Conservation (phyloP, 2,113 vertebrate species). For the Pyrgilauda ruficollis region DNA sequence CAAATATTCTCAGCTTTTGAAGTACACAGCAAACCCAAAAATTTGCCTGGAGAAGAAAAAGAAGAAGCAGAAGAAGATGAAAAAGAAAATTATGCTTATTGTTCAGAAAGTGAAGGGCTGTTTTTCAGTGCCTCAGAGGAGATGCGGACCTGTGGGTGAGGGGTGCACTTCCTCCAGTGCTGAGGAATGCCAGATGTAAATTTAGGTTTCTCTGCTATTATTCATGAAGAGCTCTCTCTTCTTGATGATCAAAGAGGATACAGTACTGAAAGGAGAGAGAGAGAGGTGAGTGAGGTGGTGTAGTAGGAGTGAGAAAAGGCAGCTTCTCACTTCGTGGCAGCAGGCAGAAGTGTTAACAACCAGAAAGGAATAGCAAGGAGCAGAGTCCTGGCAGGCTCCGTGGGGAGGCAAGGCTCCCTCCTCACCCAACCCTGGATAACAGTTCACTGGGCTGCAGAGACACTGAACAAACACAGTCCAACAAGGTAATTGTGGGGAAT, state of each 20-base stretch:
- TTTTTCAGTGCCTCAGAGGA: neutral
- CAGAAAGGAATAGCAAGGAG: neutral
- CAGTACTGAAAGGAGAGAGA: neutral
- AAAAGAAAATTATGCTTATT: neutral
- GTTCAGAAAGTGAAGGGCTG: neutral
- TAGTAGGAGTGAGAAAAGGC: neutral
- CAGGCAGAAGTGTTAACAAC: neutral
- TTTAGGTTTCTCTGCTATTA: neutral
- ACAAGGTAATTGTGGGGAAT: neutral
- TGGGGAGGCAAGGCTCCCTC: neutral
- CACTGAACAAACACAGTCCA: neutral
- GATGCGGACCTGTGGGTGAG: neutral
- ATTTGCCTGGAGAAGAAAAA: neutral
- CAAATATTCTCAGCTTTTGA: neutral
- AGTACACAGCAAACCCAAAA: neutral
- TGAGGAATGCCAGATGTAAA: neutral
- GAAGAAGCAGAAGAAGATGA: neutral
- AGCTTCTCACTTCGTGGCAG: neutral
- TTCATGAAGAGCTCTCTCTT: neutral
- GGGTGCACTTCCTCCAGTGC: neutral
- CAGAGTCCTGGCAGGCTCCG: accelerated
- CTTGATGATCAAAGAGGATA: neutral
- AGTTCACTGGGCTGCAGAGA: neutral
- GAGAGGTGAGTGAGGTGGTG: neutral
- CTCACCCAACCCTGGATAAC: neutral